Conservation (phyloP, 2,113 vertebrate genomes). For the Larimichthys polyactis region DNA sequence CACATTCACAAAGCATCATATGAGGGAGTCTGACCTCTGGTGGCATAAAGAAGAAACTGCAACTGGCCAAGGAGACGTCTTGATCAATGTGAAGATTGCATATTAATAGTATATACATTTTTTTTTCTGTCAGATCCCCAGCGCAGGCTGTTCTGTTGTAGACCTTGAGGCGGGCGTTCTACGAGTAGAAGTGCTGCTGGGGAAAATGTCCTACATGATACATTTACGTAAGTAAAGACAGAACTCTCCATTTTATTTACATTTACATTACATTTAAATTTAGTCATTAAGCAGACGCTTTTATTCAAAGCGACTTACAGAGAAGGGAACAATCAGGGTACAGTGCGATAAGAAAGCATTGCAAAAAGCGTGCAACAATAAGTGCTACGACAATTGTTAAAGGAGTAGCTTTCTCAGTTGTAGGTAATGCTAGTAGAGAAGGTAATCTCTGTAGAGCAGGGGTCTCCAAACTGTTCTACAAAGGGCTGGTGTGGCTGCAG, state of each 20-base stretch:
- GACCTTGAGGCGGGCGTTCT: slow-evolving; percentile 86
- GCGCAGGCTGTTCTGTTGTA: slow-evolving; percentile 84
- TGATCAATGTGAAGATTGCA: neutral
- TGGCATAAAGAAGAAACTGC: neutral
- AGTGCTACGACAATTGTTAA: too few relatives aligned
- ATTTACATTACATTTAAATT: neutral
- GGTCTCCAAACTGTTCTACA: too few relatives aligned
- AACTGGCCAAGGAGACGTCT: neutral
- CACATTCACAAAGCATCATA: neutral
- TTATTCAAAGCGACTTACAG: too few relatives aligned
- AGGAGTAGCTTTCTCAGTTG: too few relatives aligned
- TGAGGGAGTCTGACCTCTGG: neutral
- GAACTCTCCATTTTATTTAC: neutral
- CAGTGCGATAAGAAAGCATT: too few relatives aligned
- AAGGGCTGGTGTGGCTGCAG: too few relatives aligned
- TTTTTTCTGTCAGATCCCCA: slow-evolving; percentile 79
- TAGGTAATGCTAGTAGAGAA: too few relatives aligned
- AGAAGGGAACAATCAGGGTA: too few relatives aligned
- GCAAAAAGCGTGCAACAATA: too few relatives aligned
- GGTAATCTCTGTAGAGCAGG: too few relatives aligned
- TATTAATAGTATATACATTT: neutral
- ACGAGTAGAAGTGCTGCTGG: slow-evolving; percentile 87
- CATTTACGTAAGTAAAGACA: slow-evolving; percentile 87
- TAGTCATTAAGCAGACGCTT: too few relatives aligned
- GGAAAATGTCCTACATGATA: slow-evolving; percentile 90